phyloP scores from a whole-genome alignment of 2,113 vertebrate species.

The Campylorhamphus procurvoides region DNA sequence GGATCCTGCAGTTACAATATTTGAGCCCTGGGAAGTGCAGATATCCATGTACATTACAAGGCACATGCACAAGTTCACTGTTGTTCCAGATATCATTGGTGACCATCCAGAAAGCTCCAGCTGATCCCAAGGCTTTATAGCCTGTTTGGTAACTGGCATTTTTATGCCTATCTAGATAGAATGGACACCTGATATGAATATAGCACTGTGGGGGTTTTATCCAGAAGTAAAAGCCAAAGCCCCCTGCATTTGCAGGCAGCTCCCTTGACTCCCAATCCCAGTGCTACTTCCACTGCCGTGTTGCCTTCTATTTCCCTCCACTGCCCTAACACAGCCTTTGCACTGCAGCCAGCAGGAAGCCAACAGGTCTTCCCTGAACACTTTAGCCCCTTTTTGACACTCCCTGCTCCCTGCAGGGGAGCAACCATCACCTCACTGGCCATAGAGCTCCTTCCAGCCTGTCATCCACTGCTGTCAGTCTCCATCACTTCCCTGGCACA shows the following conservation, averaged over 20 bases:
- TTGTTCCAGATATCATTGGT: neutral
- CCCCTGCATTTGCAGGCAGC: neutral
- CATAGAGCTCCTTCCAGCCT: accelerated
- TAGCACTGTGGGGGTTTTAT: neutral
- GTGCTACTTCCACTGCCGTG: accelerated
- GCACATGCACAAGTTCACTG: accelerated
- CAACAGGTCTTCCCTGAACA: neutral
- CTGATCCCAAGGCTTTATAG: neutral
- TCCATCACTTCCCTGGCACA: neutral
- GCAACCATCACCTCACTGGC: accelerated
- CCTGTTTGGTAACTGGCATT: neutral
- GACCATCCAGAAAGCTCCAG: neutral
- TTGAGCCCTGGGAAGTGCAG: neutral
- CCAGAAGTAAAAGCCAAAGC: neutral
- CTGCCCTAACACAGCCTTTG: neutral
- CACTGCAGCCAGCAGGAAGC: neutral
- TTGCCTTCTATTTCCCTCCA: accelerated
- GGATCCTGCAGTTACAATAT: neutral
- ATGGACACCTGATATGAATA: neutral
- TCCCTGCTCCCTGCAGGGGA: neutral
- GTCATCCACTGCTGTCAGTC: neutral
- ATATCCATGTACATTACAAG: neutral
- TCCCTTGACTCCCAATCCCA: accelerated
- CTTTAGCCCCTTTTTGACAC: neutral
- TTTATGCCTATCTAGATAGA: neutral